phyloP scores from a whole-genome alignment of 2,113 vertebrate species.

The Varanus komodoensis region DNA sequence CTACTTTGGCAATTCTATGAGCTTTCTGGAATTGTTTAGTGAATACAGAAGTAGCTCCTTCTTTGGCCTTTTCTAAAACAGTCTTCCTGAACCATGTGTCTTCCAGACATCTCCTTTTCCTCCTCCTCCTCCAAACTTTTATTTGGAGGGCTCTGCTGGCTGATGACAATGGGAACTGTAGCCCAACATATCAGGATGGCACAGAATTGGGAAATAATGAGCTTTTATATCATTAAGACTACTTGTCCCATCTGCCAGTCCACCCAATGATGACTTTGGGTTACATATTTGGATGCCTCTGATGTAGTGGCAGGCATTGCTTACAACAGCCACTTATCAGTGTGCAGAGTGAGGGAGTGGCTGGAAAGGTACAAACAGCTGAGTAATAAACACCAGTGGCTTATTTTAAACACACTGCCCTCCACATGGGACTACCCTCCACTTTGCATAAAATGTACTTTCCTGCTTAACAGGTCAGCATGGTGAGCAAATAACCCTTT shows the following conservation, averaged over 20 bases:
- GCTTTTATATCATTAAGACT: too few species aligned
- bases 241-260: too few species aligned
- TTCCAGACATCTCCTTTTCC: too few species aligned
- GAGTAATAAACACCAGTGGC: neutral
- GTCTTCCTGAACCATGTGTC: neutral
- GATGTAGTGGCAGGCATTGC: neutral
- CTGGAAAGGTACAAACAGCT: neutral
- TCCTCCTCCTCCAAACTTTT: too few species aligned
- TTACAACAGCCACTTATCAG: neutral
- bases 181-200: too few species aligned
- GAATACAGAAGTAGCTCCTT: constrained; percentile 42
- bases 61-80: constrained; percentile 30
- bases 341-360: neutral
- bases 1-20: constrained; percentile 43
- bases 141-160: too few species aligned
- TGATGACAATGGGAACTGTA: too few species aligned
- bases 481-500: constrained; percentile 40
- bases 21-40: constrained; percentile 54
- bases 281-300: neutral
- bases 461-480: neutral
- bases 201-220: too few species aligned
- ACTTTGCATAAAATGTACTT: neutral
- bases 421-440: neutral
- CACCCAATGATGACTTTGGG: too few species aligned
- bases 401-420: neutral